Evolutionary conservation across 2,888 invertebrate species (phyloP).

Genomic region (Theodoxus fluviatilis): DNA sequence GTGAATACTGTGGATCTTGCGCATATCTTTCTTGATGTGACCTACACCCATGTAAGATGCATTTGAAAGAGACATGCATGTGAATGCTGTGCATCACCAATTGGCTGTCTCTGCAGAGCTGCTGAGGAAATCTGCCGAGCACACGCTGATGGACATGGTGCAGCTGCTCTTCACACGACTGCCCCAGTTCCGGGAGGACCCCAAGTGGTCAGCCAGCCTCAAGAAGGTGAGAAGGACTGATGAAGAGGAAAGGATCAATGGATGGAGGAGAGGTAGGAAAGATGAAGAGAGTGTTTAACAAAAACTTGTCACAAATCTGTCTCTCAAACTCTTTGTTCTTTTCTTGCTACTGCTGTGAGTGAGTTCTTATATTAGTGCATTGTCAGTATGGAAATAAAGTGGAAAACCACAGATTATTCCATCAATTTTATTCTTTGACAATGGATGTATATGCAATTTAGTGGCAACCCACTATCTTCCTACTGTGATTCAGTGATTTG

Average conservation of each 20-base stretch:
- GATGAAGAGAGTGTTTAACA: too few species aligned
- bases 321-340: too few species aligned
- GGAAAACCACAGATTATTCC: too few species aligned
- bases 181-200: conserved; percentile 86
- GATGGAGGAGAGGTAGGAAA: too few species aligned
- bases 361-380: background rate
- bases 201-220: conserved; percentile 64
- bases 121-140: conserved; percentile 90
- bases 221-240: conserved; percentile 55
- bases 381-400: background rate
- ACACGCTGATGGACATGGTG: conserved; percentile 95
- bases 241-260: background rate
- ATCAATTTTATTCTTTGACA: too few species aligned
- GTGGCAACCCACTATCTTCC: too few species aligned
- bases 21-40: too few species aligned
- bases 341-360: too few species aligned
- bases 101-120: conserved; percentile 73
- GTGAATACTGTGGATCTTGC: too few species aligned
- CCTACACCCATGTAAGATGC: too few species aligned
- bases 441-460: too few species aligned
- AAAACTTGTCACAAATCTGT: too few species aligned
- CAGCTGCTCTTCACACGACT: conserved; percentile 91
- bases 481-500: background rate
- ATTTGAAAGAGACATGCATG: background rate
- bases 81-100: background rate